Conservation (phyloP, 2,113 vertebrate genomes). For the Archilochus colubris region DNA sequence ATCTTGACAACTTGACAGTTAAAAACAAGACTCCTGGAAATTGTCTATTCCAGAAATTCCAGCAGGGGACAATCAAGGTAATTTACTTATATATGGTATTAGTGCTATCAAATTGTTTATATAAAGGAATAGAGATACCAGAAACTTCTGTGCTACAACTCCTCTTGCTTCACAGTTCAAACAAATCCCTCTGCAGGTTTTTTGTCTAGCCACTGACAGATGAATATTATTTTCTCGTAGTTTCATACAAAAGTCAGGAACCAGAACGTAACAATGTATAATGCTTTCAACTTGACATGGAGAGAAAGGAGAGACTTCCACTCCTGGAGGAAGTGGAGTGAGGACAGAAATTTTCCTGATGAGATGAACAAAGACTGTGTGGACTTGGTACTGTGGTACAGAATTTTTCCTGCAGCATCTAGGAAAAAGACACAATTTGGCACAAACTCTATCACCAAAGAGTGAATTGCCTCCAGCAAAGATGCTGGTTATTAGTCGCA, state of each 20-base stretch:
- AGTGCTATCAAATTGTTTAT: background rate
- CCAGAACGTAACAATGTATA: background rate
- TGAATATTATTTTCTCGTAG: background rate
- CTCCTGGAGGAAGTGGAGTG: fast-evolving
- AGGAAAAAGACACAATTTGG: background rate
- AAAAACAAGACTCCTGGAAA: background rate
- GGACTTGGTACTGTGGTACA: fast-evolving
- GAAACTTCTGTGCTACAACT: background rate
- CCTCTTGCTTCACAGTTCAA: background rate
- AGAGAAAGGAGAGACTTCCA: background rate
- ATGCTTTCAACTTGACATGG: background rate
- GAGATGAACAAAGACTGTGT: background rate
- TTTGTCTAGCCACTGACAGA: background rate
- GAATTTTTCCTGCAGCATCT: background rate
- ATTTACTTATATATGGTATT: background rate
- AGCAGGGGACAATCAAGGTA: background rate
- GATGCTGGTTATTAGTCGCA: background rate
- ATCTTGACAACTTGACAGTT: background rate
- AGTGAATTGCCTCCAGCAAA: background rate
- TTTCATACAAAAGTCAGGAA: background rate
- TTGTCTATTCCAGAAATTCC: background rate
- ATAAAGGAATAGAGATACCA: background rate
- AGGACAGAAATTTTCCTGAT: background rate
- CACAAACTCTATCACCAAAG: background rate
- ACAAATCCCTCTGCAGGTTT: background rate